These are phyloP conservation scores for Blastobasis lacticolella DNA, from an alignment of 2,888 invertebrate species.

Conservation along the genomic window DNA sequence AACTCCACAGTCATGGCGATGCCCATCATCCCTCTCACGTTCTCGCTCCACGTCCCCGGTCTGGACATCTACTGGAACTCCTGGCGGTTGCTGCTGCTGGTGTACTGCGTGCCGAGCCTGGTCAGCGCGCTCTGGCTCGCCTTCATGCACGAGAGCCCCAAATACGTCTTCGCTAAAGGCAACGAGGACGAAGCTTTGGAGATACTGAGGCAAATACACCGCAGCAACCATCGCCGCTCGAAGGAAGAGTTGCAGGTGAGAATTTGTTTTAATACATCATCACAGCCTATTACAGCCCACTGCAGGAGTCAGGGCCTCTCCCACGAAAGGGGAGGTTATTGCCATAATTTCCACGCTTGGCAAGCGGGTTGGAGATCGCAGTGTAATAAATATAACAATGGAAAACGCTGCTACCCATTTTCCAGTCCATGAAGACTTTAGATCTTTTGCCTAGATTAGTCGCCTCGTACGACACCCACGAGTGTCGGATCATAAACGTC, in stretches of 20 bases:
- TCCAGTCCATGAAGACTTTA: too few relatives aligned
- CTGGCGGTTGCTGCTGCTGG: slow-evolving; percentile 82
- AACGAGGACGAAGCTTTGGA: slow-evolving; percentile 67
- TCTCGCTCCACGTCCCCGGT: slow-evolving; percentile 42
- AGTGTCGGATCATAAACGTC: too few relatives aligned
- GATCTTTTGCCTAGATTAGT: too few relatives aligned
- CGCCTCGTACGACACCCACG: too few relatives aligned
- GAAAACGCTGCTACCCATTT: too few relatives aligned
- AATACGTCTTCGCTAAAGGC: slow-evolving; percentile 78
- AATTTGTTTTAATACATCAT: not conserved
- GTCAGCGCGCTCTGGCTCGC: slow-evolving; percentile 70
- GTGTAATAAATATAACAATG: too few relatives aligned
- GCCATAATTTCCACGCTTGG: too few relatives aligned
- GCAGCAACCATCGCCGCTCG: slow-evolving; percentile 31
- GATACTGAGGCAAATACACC: slow-evolving; percentile 40
- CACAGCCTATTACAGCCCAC: too few relatives aligned
- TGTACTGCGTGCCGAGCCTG: slow-evolving; percentile 77
- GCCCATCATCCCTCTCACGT: slow-evolving; percentile 73
- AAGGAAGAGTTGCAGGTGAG: slow-evolving; percentile 35
- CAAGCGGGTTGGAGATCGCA: too few relatives aligned
- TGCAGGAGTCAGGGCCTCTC: too few relatives aligned
- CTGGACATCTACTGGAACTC: slow-evolving; percentile 76
- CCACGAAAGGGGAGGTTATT: too few relatives aligned
- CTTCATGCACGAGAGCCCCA: slow-evolving; percentile 83
- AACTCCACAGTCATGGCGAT: slow-evolving; percentile 72